Base-by-base conservation (phyloP, 2,888 invertebrate species). In the Cylindroiulus punctatus region DNA sequence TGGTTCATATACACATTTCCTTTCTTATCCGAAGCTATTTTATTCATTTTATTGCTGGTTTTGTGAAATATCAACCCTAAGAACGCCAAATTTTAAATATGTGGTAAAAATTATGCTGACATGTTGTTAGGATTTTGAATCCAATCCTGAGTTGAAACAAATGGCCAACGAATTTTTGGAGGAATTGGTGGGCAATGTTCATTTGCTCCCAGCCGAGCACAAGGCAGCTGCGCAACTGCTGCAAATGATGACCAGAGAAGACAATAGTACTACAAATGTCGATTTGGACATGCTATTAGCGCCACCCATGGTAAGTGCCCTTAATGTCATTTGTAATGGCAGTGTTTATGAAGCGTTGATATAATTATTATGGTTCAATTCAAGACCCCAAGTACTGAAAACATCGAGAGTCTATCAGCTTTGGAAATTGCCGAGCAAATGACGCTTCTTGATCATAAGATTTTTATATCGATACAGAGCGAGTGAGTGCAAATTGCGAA, bases 351-450 rank as follows among this genome's bases (percentile, higher is more conserved):
- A 42, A 42, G n/a, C n/a, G n/a, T n/a, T n/a, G n/a, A n/a, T n/a
- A n/a, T n/a, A n/a, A n/a, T n/a, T n/a, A n/a, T 81, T 30, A 82
- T 86, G 22, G 36, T 40, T 76, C n/a, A 30, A 81, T 76, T 85
- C 19, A 22, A 96, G 96, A 91, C 93, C 76, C 94, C 95, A 85
- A 95, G 94, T 85, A 95, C 94, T 89, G 97, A 97, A 90, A 96
- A 93, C 88, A 95, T 96, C 87, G 96, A 97, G 90, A 95, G 95
- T 0, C 90, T 97, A 19, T 96, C 96, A 30, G 97, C 97, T 0
- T 91, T 97, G 65, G 97, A 97, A 91, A 96, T 97, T 87, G 97
- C 97, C 0, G 97, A 97, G 90, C 97, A 97, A 90, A 94, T 97
- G 93, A 97, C 97, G 0, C 97, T 95, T 90, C 92, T 97, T 89